A percentile compares a stretch with the other conserved stretches of the same genome.
Evolutionary conservation across 1,140 invertebrate genomes (phyloP).

Genomic region (Agraylea sexmaculata): DNA sequence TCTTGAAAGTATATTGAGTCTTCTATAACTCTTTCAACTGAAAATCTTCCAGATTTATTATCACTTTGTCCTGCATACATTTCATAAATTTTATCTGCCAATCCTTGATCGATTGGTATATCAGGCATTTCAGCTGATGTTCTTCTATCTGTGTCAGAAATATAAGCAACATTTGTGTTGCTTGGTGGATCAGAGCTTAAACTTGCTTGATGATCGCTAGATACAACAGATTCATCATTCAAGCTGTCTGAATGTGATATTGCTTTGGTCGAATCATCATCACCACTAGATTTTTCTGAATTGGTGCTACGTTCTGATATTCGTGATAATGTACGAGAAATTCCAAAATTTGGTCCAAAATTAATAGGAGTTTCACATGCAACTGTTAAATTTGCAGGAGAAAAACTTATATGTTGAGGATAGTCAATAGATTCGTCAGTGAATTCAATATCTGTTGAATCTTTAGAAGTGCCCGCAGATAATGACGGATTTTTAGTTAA

Average conservation of each 20-base stretch:
- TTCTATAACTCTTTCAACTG: constrained; percentile 19
- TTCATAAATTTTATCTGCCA: constrained; percentile 35
- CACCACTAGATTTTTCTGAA: constrained; percentile 62
- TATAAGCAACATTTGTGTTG: constrained; percentile 52
- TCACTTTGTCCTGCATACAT: constrained; percentile 39
- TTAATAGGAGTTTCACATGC: constrained; percentile 44
- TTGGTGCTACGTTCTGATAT: constrained; percentile 80
- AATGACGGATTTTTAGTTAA: constrained; percentile 40
- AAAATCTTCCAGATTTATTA: constrained; percentile 23
- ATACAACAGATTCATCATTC: constrained; percentile 69
- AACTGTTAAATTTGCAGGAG: constrained; percentile 41
- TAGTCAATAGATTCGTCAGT: constrained; percentile 64
- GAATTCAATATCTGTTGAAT: constrained; percentile 50
- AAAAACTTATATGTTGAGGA: constrained; percentile 57
- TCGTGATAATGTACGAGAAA: constrained; percentile 63
- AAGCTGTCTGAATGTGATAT: constrained; percentile 67
- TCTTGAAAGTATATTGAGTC: too few relatives aligned
- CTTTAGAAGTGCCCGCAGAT: constrained; percentile 46
- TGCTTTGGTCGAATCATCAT: constrained; percentile 75
- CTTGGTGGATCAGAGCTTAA: constrained; percentile 69
- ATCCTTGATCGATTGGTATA: constrained; percentile 56
- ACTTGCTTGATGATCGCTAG: constrained; percentile 74
- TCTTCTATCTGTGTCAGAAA: constrained; percentile 62
- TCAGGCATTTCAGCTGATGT: constrained; percentile 72
- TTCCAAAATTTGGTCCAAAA: constrained; percentile 55